A percentile compares a stretch with the other conserved stretches of the same genome.
Evolutionary conservation across 2,797 vertebrate genomes (phyloP).

Genomic region (Odontamblyopus lacepedii): DNA sequence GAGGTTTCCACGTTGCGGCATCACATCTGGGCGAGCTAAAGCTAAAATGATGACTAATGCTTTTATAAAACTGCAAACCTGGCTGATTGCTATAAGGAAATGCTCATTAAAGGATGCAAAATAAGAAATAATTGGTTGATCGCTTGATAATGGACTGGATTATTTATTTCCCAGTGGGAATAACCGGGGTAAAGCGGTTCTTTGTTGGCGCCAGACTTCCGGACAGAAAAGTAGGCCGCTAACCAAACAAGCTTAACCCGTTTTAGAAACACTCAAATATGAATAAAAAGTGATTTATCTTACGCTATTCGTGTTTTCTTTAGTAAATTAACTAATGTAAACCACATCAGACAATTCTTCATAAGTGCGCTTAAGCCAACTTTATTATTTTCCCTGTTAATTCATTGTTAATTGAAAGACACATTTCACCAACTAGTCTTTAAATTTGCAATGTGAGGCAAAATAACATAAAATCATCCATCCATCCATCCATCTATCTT

Average conservation of each 20-base stretch:
- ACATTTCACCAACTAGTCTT: too few species aligned
- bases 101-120: not conserved
- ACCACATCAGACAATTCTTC: too few species aligned
- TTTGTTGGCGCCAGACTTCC: slow-evolving; percentile 65
- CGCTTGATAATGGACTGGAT: fast-evolving
- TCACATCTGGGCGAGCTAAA: slow-evolving; percentile 29
- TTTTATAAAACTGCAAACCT: not conserved
- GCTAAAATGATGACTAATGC: slow-evolving; percentile 21
- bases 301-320: too few species aligned
- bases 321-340: too few species aligned
- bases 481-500: too few species aligned
- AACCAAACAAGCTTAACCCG: not conserved
- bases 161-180: fast-evolving
- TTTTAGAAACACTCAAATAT: not conserved
- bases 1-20: not conserved
- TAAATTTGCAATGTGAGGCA: too few species aligned
- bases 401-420: too few species aligned
- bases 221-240: slow-evolving; percentile 49
- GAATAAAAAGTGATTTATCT: too few species aligned
- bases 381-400: too few species aligned
- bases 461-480: too few species aligned
- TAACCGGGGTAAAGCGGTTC: slow-evolving; percentile 13
- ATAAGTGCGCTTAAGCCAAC: too few species aligned
- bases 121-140: fast-evolving
- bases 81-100: not conserved